Evolutionary conservation across 2,113 vertebrate genomes (phyloP), one percentile per base, ranked within the genome.

Genomic region (Engraulis encrasicolus): DNA sequence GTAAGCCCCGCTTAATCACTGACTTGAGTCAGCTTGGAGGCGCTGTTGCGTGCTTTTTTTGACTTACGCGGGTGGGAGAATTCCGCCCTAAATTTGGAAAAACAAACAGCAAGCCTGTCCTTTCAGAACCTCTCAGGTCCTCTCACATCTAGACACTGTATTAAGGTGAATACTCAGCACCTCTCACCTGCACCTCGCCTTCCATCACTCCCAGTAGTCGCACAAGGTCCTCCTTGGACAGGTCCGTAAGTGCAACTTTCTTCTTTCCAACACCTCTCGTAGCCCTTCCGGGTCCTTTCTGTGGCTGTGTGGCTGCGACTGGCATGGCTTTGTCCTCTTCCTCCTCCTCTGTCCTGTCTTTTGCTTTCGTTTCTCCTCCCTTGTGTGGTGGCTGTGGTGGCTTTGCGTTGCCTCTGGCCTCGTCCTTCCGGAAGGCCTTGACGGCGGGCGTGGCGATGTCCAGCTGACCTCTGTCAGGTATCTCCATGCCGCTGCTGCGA

Each of bases 151-250:
- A 45, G 40, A 45, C 40, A 45, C n/a, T n/a, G n/a, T n/a, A 66
- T 66, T 7, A 66, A 74, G 27, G 23, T 34, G 17, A 31, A 31
- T 31, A 74, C 66, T 1, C 52, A 20, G n/a, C 9, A 54, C 79
- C 23, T 84, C 84, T 92, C 95, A 99, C 98, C 97, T 99, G 97
- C 15, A 99, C 87, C 83, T 99, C 98, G 87, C 98, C 98, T 88
- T 99, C 98, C 98, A 99, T 99, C 91, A 99, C 91, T 38, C 97
- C 96, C 86, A 99, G 96, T 58, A 99, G 94, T 20, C 93, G 96
- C 20, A 99, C 91, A 81, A 99, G 94, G 20, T 99, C 96, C 78
- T 95, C 95, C 91, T 95, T 96, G 17, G 96, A 95, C 86, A 98
- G 92, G 2, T 97, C 96, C 86, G 94, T 91, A 50, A 92, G 88